phyloP scores from a whole-genome alignment of 2,797 vertebrate genomes.

The Tamandua tetradactyla region DNA sequence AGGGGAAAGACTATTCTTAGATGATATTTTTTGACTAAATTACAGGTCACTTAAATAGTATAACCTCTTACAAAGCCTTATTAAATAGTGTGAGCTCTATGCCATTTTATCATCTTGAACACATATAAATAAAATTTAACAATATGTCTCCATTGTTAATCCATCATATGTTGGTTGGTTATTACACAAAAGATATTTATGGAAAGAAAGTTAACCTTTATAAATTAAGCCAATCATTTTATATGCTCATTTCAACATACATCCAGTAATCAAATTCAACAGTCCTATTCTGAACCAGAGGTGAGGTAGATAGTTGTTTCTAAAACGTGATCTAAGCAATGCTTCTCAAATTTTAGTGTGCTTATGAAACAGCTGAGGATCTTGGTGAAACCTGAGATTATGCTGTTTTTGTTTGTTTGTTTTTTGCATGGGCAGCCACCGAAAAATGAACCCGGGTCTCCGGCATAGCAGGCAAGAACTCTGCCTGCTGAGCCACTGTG shows the following conservation, averaged over 20 bases:
- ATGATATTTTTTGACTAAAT: constrained; percentile 70
- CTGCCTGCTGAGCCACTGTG: too few relatives aligned
- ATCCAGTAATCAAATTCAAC: background rate
- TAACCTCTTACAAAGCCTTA: background rate
- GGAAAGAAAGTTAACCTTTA: background rate
- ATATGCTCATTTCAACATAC: background rate
- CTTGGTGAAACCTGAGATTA: background rate
- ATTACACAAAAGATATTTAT: background rate
- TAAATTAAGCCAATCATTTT: background rate
- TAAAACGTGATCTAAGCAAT: background rate
- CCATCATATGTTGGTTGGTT: background rate
- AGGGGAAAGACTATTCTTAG: constrained; percentile 73
- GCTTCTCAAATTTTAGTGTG: background rate
- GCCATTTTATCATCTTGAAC: constrained; percentile 10
- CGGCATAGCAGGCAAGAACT: too few relatives aligned
- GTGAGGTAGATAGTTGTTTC: background rate
- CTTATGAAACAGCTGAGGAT: background rate
- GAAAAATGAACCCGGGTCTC: too few relatives aligned
- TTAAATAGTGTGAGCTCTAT: background rate
- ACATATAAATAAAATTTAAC: constrained; percentile 12
- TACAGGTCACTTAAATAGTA: constrained; percentile 73
- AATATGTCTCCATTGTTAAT: background rate
- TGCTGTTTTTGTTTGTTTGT: too few relatives aligned
- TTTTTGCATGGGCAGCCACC: too few relatives aligned
- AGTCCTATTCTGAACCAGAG: background rate